phyloP scores from a whole-genome alignment of 1,140 invertebrate species.

The Cydia fagiglandana region DNA sequence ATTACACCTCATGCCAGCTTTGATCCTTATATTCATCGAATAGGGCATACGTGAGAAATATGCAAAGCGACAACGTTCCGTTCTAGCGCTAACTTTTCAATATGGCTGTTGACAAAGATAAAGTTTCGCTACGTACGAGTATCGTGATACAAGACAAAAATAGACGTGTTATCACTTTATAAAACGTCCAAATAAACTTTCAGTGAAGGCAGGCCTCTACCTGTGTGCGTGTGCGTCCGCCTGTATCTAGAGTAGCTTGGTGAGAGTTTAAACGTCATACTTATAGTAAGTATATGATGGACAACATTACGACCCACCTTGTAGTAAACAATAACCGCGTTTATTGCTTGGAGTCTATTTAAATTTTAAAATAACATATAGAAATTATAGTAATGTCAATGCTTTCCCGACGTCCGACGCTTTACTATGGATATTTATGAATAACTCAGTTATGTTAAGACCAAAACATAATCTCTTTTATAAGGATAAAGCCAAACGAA shows the following conservation, averaged over 20 bases:
- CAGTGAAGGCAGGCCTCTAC: neutral
- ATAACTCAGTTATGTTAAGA: too few relatives aligned
- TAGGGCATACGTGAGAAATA: neutral
- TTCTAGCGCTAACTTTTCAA: neutral
- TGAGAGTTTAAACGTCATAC: too few relatives aligned
- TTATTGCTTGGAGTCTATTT: too few relatives aligned
- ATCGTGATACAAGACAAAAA: neutral
- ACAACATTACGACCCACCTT: neutral
- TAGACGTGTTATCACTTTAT: neutral
- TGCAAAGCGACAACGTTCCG: neutral
- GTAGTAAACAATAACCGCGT: neutral
- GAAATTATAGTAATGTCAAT: too few relatives aligned
- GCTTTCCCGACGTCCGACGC: too few relatives aligned
- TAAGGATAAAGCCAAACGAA: too few relatives aligned
- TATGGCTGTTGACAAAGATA: neutral
- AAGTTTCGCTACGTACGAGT: neutral
- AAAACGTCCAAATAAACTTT: neutral
- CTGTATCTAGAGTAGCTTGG: neutral
- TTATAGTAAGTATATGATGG: too few relatives aligned
- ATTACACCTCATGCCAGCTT: constrained; percentile 32
- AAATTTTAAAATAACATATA: too few relatives aligned
- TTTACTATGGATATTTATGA: too few relatives aligned
- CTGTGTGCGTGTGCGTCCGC: neutral
- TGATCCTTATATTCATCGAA: constrained; percentile 37
- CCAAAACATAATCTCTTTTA: too few relatives aligned